Evolutionary conservation across 30 jellyfish, hydroid and myxozoan genomes (phyloP).

Genomic region (Cassiopea andromeda): DNA sequence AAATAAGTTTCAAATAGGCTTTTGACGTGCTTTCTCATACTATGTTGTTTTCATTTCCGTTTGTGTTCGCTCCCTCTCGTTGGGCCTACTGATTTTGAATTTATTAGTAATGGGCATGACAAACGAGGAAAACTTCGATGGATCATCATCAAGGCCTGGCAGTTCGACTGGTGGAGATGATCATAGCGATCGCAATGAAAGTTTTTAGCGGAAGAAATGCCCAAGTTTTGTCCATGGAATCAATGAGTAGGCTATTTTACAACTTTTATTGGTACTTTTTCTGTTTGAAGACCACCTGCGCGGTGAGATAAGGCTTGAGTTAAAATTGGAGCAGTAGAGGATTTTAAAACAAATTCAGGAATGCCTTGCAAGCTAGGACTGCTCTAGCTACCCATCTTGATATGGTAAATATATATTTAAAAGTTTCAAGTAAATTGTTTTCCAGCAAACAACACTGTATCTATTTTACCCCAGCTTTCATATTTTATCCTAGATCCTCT

Average conservation of each 20-base stretch:
- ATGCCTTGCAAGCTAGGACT: background rate
- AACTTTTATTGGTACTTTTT: background rate
- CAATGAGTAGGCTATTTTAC: background rate
- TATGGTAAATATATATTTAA: background rate
- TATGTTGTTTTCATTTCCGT: background rate
- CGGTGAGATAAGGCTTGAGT: background rate
- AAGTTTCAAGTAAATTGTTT: background rate
- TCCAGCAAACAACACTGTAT: background rate
- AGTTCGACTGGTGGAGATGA: background rate
- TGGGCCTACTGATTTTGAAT: background rate
- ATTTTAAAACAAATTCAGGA: background rate
- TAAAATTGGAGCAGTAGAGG: background rate
- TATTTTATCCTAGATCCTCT: background rate
- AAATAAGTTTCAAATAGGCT: background rate
- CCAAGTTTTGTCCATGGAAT: background rate
- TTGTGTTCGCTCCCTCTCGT: background rate
- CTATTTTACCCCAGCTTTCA: background rate
- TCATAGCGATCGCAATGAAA: background rate
- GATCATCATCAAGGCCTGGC: background rate
- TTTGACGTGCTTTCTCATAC: background rate
- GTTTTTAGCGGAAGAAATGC: background rate
- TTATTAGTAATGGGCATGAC: background rate
- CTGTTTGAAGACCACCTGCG: background rate
- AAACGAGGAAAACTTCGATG: background rate
- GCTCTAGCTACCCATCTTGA: background rate